Evolutionary conservation across 2,797 vertebrate genomes (phyloP), one percentile per base, ranked within the genome.

Genomic region (Hyperoplus immaculatus): DNA sequence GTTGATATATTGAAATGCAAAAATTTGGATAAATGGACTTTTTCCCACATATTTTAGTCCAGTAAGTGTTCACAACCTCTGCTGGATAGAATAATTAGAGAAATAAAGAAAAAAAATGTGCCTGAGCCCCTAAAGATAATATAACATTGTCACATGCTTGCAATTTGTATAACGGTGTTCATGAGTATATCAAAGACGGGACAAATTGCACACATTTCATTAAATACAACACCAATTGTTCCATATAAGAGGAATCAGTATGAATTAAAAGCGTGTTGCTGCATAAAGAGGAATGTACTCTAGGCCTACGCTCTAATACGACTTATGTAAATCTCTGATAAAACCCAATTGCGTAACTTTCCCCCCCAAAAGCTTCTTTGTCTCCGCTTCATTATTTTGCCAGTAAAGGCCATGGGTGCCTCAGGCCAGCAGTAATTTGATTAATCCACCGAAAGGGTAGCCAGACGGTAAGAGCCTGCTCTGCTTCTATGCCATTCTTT

Each of bases 251-350:
- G 53, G 51, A 81, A 59, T 72, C 39, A 65, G 62, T 69, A 45
- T 64, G 69, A 60, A 13, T 70, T 76, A 41, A 81, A 63, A 68
- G 72, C 65, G 61, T 76, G 15, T 72, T 72, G 63, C 72, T 53
- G 68, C 57, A 78, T 80, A 42, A 83, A 85, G 45, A 80, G 85
- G 87, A 93, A 92, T 88, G 85, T 71, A 29, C 29, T 29, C 29
- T 29, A 7, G 60, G 56, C 64, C 88, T 83, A 71, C 73, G 78
- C 76, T 86, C 74, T 94, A 91, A 94, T 92, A 84, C 78, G 82
- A 89, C 69, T 95, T 94, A 94, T 91, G 88, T 84, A 93, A 95
- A 95, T 91, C 92, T 92, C 84, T 93, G 86, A 91, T 86, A 79
- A 89, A 94, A 85, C 83, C 83, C 89, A 92, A 89, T 94, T 92